A percentile compares a stretch with the other conserved stretches of the same genome.
Evolutionary conservation across 1,140 invertebrate genomes (phyloP).

Genomic region (Mya arenaria): DNA sequence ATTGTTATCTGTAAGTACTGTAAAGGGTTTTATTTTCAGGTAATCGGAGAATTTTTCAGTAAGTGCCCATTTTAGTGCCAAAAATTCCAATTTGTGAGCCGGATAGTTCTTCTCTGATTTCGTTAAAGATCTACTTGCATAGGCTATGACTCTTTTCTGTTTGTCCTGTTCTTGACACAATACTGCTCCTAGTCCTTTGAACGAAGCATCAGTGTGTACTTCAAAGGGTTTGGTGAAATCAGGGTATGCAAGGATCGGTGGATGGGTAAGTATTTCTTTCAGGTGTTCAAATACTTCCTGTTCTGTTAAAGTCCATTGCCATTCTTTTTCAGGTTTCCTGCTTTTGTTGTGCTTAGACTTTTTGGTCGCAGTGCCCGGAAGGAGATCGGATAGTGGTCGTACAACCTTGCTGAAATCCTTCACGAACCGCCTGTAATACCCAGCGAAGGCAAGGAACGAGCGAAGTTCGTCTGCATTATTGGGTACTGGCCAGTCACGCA

Average conservation of each 20-base stretch:
- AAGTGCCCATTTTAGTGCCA: slow-evolving; percentile 48
- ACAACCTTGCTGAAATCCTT: slow-evolving; percentile 63
- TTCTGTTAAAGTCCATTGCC: slow-evolving; percentile 29
- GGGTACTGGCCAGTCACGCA: slow-evolving; percentile 68
- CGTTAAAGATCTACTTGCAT: slow-evolving; percentile 50
- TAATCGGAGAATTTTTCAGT: slow-evolving; percentile 50
- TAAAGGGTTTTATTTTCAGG: slow-evolving; percentile 40
- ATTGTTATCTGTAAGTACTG: slow-evolving; percentile 56
- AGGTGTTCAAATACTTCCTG: slow-evolving; percentile 57
- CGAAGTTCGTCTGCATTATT: slow-evolving; percentile 65
- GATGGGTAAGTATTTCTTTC: slow-evolving; percentile 46
- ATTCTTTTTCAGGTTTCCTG: background rate
- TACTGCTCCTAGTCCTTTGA: slow-evolving; percentile 66
- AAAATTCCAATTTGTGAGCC: slow-evolving; percentile 49
- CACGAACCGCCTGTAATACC: slow-evolving; percentile 76
- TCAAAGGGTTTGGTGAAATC: slow-evolving; percentile 52
- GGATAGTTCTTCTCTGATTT: slow-evolving; percentile 54
- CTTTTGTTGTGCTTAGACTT: too few species aligned
- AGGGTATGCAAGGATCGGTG: slow-evolving; percentile 62
- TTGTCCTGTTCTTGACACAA: slow-evolving; percentile 63
- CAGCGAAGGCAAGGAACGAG: slow-evolving; percentile 71
- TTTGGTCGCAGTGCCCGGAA: slow-evolving; percentile 12
- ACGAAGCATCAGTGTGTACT: slow-evolving; percentile 60
- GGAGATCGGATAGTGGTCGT: slow-evolving; percentile 54
- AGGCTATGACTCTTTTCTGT: slow-evolving; percentile 58